Percentiles rank a stretch among this genome's conserved stretches.
These are phyloP conservation scores for Dendrocincla fuliginosa DNA, from an alignment of 2,797 vertebrate species.

Conservation along the genomic window DNA sequence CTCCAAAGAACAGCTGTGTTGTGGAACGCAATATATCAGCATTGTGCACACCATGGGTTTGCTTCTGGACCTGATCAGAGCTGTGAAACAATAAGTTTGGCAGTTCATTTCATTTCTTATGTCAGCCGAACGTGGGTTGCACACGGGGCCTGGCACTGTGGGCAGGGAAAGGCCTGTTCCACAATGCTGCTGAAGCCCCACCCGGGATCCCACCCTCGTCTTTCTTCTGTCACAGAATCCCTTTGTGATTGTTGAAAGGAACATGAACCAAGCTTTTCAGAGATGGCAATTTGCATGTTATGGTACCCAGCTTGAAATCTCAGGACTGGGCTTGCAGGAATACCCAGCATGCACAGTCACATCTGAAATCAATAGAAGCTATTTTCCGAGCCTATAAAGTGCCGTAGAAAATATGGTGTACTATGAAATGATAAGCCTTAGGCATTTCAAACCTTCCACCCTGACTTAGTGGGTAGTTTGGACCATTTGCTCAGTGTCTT, in stretches of 20 bases:
- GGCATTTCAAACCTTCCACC: conserved; percentile 12
- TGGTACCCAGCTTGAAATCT: neutral
- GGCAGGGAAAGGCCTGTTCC: neutral
- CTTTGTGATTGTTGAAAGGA: neutral
- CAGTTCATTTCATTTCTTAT: neutral
- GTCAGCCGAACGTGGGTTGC: neutral
- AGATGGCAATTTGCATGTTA: neutral
- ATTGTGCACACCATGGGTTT: neutral
- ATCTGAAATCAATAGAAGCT: conserved; percentile 43
- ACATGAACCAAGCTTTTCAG: neutral
- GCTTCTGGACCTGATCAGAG: neutral
- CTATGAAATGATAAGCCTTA: neutral
- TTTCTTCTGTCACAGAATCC: neutral
- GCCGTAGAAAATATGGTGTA: conserved; percentile 29
- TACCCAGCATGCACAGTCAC: neutral
- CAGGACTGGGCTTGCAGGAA: neutral
- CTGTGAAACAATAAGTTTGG: neutral
- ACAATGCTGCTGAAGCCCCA: accelerated
- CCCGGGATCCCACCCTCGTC: neutral
- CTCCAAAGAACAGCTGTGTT: neutral
- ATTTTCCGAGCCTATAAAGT: conserved; percentile 1
- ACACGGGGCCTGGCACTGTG: accelerated
- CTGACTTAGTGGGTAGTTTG: conserved; percentile 16
- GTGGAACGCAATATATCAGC: accelerated
- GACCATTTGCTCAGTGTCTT: neutral